phyloP scores from a whole-genome alignment of 2,888 invertebrate genomes.

The Mycalesis mineus region DNA sequence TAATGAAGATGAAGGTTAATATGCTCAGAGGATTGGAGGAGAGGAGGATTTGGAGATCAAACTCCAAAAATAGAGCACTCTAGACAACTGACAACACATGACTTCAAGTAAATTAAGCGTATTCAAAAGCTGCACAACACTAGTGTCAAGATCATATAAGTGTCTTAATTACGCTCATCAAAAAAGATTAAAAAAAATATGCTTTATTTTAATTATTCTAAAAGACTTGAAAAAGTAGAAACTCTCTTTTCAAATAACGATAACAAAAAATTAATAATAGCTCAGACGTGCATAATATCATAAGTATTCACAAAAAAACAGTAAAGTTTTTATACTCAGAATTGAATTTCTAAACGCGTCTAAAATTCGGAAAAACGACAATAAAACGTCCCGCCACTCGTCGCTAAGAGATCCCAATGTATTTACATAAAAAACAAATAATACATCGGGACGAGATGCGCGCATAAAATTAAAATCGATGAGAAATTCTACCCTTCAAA shows the following conservation, averaged over 20 bases:
- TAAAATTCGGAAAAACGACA: constrained; percentile 60
- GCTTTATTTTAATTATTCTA: too few relatives aligned
- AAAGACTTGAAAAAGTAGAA: background rate
- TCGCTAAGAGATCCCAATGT: constrained; percentile 63
- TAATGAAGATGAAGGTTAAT: too few relatives aligned
- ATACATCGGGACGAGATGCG: constrained; percentile 72
- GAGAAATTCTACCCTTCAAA: constrained; percentile 75
- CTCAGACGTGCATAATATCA: background rate
- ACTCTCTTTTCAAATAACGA: background rate
- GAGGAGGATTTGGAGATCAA: too few relatives aligned
- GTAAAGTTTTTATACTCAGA: constrained; percentile 43
- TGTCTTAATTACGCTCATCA: too few relatives aligned
- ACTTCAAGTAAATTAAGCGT: too few relatives aligned
- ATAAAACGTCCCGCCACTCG: constrained; percentile 49
- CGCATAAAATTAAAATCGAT: constrained; percentile 79
- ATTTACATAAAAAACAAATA: constrained; percentile 79
- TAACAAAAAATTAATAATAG: background rate
- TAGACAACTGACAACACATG: too few relatives aligned
- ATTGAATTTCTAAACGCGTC: constrained; percentile 56
- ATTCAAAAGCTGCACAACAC: too few relatives aligned
- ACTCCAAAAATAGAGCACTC: too few relatives aligned
- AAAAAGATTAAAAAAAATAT: too few relatives aligned
- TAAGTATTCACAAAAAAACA: constrained; percentile 28
- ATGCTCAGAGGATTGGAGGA: too few relatives aligned
- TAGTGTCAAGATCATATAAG: too few relatives aligned